Evolutionary conservation across 2,888 invertebrate genomes (phyloP).

Genomic region (Diaphora mendica): DNA sequence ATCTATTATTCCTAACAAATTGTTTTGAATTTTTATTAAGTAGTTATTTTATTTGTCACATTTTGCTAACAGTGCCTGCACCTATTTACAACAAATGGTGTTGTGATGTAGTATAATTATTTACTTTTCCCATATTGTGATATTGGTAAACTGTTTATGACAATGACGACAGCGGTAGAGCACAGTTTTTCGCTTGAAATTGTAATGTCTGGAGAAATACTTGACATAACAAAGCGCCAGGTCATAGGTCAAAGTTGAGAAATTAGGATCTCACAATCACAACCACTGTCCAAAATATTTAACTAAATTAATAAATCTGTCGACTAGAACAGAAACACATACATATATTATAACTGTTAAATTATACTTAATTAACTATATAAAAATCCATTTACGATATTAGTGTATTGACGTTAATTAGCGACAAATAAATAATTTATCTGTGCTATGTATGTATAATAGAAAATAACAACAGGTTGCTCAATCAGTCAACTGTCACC

Average conservation of each 20-base stretch:
- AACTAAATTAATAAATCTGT: neutral
- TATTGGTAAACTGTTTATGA: neutral
- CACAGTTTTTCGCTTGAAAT: neutral
- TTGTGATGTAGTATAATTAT: neutral
- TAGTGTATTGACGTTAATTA: neutral
- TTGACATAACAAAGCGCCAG: too few species aligned
- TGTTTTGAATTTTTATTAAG: neutral
- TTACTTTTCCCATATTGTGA: neutral
- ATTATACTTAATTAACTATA: neutral
- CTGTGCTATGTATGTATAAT: neutral
- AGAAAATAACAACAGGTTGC: neutral
- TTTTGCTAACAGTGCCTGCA: neutral
- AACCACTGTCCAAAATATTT: neutral
- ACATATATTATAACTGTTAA: too few species aligned
- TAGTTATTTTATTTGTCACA: neutral
- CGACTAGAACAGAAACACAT: neutral
- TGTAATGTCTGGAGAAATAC: neutral
- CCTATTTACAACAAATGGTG: neutral
- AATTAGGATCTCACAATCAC: neutral
- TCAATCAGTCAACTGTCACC: neutral
- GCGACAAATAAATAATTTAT: neutral
- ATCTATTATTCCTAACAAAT: neutral
- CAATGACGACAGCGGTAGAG: neutral
- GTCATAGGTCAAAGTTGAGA: neutral
- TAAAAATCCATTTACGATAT: neutral